Evolutionary conservation across 2,113 vertebrate species (phyloP).

Genomic region (Menura novaehollandiae): DNA sequence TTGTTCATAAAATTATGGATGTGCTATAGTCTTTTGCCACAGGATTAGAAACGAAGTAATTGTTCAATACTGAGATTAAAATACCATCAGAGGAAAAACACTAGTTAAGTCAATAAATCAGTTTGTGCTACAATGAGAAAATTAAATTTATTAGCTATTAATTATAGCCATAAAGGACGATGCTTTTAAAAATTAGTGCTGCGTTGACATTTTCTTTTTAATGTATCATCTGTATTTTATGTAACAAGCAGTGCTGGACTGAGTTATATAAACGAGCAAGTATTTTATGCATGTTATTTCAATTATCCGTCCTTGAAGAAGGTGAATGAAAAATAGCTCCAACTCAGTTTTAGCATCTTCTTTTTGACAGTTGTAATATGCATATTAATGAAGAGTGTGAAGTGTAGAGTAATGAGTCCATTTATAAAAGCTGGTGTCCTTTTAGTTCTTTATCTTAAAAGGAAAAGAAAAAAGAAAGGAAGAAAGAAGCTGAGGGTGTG

Average conservation of each 20-base stretch:
- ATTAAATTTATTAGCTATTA: not conserved
- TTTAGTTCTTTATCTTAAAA: not conserved
- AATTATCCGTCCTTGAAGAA: constrained; percentile 32
- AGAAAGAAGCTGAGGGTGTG: not conserved
- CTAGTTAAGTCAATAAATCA: not conserved
- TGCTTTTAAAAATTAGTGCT: not conserved
- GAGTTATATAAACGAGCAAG: not conserved
- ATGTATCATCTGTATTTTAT: not conserved
- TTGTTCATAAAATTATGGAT: not conserved
- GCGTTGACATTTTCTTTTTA: not conserved
- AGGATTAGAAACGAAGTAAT: not conserved
- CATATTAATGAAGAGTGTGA: not conserved
- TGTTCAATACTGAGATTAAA: not conserved
- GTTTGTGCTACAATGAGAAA: not conserved
- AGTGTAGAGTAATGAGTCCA: not conserved
- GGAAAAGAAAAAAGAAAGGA: not conserved
- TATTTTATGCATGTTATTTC: constrained; percentile 6
- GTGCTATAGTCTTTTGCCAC: not conserved
- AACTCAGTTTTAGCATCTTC: constrained; percentile 15
- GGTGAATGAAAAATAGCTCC: constrained; percentile 17
- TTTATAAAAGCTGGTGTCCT: not conserved
- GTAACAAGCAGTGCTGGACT: not conserved
- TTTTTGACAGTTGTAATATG: not conserved
- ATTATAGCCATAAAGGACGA: not conserved
- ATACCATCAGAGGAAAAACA: not conserved